Evolutionary conservation across 2,113 vertebrate genomes (phyloP), one percentile per base, ranked within the genome.

Genomic region (Electrona antarctica): DNA sequence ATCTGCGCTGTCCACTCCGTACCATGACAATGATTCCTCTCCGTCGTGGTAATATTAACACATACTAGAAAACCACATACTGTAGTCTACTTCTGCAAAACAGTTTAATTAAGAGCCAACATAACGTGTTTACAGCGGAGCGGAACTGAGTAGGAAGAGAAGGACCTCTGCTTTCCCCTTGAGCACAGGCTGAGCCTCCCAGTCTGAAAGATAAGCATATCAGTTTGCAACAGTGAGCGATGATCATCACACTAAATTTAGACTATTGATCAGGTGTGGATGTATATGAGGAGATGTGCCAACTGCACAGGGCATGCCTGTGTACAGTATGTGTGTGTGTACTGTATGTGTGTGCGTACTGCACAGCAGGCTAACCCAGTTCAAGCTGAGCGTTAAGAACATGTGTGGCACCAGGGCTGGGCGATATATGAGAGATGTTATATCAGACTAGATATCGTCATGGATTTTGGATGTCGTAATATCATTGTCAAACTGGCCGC

Each of bases 171-270:
- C 71, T n/a, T 83, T 88, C 79, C 79, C 90, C 80, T 88, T 90
- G 79, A 90, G 82, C 54, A 51, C 33, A 12, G 68, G 66, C 73
- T 63, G 76, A 83, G 78, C 14, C 80, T 80, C 73, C 71, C 78
- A 73, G 70, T 80, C 71, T 80, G 84, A 86, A 72, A 11, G 72
- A 81, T 71, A 58, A 71, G 73, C 71, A 63, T 88, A 91, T 93
- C 91, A 15, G 81, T 89, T 92, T 91, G 83, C 91, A 84, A 49
- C 82, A 57, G 69, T 78, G 88, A 86, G 67, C 74, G 71, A 85
- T 88, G 84, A 90, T 88, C 78, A 77, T 87, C 75, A 67, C 82
- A 82, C 87, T 91, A 91, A 90, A 91, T 90, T 87, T 90, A 91
- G 91, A 91, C 62, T 88, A 92, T 92, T 85, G 88, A 93, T 92